A percentile compares a stretch with the other conserved stretches of the same genome.
Conservation (phyloP, 2,888 invertebrate genomes). For the Eustalomyia histrio region DNA sequence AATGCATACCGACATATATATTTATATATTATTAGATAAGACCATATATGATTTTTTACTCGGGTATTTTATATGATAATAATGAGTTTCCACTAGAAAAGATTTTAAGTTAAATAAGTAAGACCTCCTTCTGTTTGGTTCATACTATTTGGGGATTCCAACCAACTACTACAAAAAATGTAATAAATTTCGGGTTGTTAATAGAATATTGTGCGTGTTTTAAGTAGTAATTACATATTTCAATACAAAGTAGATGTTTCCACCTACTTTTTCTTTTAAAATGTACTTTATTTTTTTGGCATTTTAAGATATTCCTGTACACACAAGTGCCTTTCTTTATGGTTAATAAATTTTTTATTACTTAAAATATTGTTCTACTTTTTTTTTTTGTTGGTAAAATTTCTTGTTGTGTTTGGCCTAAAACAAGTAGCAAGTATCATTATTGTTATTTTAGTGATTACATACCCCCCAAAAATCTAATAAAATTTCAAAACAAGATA, state of each 20-base stretch:
- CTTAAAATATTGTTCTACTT: conserved; percentile 48
- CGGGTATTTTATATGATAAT: conserved; percentile 20
- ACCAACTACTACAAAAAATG: background rate
- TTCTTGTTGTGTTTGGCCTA: conserved; percentile 49
- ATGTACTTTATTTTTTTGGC: conserved; percentile 24
- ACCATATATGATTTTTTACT: too few relatives aligned
- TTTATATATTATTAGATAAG: too few relatives aligned
- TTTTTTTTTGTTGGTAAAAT: conserved; percentile 29
- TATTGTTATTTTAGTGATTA: background rate
- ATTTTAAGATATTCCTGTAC: conserved; percentile 36
- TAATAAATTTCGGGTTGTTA: too few relatives aligned
- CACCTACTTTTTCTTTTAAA: conserved; percentile 37
- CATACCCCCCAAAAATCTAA: background rate
- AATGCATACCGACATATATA: too few relatives aligned
- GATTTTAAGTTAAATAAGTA: conserved; percentile 17
- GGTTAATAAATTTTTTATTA: conserved; percentile 31
- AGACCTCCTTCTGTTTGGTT: conserved; percentile 14
- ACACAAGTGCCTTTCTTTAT: conserved; percentile 48
- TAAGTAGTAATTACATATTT: background rate
- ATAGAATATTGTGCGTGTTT: conserved; percentile 20
- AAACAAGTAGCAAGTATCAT: conserved; percentile 49
- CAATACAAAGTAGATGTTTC: conserved; percentile 17
- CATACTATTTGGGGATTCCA: conserved; percentile 10
- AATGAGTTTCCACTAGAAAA: conserved; percentile 38
- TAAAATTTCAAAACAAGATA: conserved; percentile 2